Conservation (phyloP, 2,888 invertebrate genomes). For the Sphaeridia pumilis region DNA sequence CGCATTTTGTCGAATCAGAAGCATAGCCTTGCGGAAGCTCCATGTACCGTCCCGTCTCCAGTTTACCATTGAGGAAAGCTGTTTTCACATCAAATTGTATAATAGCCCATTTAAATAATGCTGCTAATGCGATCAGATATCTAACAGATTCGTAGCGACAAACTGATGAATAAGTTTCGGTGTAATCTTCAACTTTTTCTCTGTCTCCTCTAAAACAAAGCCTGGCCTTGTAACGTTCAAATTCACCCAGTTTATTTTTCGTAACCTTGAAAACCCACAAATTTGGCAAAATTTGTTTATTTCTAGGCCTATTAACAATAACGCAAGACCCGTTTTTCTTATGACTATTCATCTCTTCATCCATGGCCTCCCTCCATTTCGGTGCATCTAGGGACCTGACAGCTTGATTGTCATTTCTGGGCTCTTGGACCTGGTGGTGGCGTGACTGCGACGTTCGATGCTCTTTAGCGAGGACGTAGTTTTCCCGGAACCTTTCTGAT, state of each 20-base stretch:
- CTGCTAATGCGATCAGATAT: constrained; percentile 6
- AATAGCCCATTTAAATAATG: background rate
- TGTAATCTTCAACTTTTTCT: constrained; percentile 10
- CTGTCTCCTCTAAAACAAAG: constrained; percentile 8
- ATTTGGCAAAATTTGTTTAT: background rate
- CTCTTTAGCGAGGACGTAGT: too few relatives aligned
- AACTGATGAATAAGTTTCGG: constrained; percentile 13
- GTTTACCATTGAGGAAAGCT: constrained; percentile 9
- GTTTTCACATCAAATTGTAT: constrained; percentile 15
- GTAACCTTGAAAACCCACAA: constrained; percentile 14
- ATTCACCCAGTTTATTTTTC: constrained; percentile 1
- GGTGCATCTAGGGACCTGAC: background rate
- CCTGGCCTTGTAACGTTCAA: constrained; percentile 8
- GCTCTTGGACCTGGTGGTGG: too few relatives aligned
- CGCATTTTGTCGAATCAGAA: background rate
- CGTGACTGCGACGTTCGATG: too few relatives aligned
- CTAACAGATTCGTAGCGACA: constrained; percentile 10
- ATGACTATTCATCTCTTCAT: background rate
- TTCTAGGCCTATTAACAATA: background rate
- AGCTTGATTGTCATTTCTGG: background rate
- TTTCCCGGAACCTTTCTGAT: too few relatives aligned
- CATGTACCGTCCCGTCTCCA: constrained; percentile 16
- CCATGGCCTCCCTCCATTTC: background rate
- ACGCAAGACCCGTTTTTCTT: background rate
- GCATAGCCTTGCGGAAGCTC: constrained; percentile 6